These are phyloP conservation scores for Phengaris arion DNA, from an alignment of 2,888 invertebrate species.

Conservation along the genomic window DNA sequence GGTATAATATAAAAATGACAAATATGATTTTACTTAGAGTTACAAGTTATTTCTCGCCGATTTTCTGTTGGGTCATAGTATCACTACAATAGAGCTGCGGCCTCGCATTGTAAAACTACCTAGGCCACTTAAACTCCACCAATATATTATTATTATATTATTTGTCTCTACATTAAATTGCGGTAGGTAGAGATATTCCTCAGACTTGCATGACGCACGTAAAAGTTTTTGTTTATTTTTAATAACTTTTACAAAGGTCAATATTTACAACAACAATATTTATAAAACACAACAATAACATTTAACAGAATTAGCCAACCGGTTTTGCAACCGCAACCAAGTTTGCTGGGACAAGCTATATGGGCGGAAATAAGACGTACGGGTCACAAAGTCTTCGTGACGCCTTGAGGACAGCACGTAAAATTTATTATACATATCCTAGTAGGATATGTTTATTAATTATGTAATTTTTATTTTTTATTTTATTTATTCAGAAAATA, in stretches of 20 bases:
- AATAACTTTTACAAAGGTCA: background rate
- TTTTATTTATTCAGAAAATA: too few relatives aligned
- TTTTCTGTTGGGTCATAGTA: too few relatives aligned
- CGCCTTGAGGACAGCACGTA: slow-evolving; percentile 2
- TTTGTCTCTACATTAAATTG: too few relatives aligned
- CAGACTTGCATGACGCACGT: background rate
- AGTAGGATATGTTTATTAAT: too few relatives aligned
- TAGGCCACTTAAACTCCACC: too few relatives aligned
- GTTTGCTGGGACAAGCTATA: background rate
- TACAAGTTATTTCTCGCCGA: too few relatives aligned
- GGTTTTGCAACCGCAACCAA: slow-evolving; percentile 6
- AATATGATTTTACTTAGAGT: too few relatives aligned
- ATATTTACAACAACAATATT: background rate
- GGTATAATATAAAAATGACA: too few relatives aligned
- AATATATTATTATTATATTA: too few relatives aligned
- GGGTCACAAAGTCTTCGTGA: background rate
- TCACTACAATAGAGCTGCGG: too few relatives aligned
- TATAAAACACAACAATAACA: slow-evolving; percentile 1
- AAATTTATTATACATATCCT: slow-evolving; percentile 7
- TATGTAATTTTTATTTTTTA: too few relatives aligned
- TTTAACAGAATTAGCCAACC: background rate
- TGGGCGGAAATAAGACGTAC: background rate
- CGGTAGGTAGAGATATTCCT: background rate
- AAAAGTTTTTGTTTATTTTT: background rate
- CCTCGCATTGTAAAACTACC: too few relatives aligned